Conservation (phyloP, 2,797 vertebrate genomes). For the Erethizon dorsatum region DNA sequence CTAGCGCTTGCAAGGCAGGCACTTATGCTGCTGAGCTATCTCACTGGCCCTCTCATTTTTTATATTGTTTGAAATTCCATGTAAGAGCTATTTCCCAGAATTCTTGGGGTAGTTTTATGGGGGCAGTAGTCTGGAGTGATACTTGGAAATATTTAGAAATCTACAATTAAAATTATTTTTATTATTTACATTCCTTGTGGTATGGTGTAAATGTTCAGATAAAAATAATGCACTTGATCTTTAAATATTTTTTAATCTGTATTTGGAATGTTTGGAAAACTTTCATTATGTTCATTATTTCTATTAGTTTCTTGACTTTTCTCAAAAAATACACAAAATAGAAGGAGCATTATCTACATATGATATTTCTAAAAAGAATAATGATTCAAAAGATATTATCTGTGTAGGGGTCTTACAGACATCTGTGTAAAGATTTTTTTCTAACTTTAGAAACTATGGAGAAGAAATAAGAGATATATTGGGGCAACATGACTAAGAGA, state of each 20-base stretch:
- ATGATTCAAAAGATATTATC: not conserved
- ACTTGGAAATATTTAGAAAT: conserved; percentile 37
- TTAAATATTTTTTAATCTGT: not conserved
- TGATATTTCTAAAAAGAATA: conserved; percentile 12
- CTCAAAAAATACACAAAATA: conserved; percentile 47
- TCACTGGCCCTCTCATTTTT: too few species aligned
- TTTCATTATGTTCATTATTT: not conserved
- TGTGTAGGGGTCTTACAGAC: not conserved
- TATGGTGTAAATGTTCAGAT: conserved; percentile 10
- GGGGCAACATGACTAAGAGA: not conserved
- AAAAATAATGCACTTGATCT: conserved; percentile 21
- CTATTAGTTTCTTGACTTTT: conserved; percentile 30
- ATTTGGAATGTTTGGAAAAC: conserved; percentile 35
- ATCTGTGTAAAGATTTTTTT: not conserved
- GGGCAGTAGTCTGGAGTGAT: not conserved
- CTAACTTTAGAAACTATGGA: not conserved
- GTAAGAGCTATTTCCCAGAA: conserved; percentile 19
- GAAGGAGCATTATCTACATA: not conserved
- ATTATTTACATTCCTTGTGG: not conserved
- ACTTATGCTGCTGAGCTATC: too few species aligned
- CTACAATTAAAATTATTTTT: conserved; percentile 55
- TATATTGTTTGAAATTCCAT: not conserved
- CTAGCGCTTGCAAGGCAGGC: too few species aligned
- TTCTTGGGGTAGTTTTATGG: not conserved
- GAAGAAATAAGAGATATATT: not conserved